phyloP scores from a whole-genome alignment of 2,888 invertebrate genomes.

The Timema cristinae region DNA sequence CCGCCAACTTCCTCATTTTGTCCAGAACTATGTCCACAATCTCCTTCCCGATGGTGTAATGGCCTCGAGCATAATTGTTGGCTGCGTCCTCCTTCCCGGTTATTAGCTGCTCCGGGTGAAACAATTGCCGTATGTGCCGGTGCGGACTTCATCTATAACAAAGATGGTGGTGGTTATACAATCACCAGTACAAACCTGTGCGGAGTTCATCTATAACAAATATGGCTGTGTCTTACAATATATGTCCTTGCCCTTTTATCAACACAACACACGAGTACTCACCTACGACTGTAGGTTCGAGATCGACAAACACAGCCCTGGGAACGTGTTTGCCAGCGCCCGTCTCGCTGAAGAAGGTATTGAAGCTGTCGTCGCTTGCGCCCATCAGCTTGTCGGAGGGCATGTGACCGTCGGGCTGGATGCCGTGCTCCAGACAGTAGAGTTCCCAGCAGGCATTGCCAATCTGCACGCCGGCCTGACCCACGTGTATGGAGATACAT shows the following conservation, averaged over 20 bases:
- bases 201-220: neutral
- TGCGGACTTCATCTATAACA: constrained; percentile 1
- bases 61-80: constrained; percentile 87
- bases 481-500: constrained; percentile 47
- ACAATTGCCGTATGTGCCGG: constrained; percentile 5
- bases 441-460: constrained; percentile 44
- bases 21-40: constrained; percentile 54
- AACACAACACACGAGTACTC: constrained; percentile 30
- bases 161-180: neutral
- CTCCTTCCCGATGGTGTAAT: constrained; percentile 61
- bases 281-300: neutral
- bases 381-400: constrained; percentile 1
- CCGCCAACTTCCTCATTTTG: constrained; percentile 52
- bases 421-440: constrained; percentile 44
- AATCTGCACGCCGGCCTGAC: constrained; percentile 46
- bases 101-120: constrained; percentile 6
- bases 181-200: neutral
- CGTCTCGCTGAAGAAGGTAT: constrained; percentile 74
- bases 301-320: neutral
- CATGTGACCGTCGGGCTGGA: constrained; percentile 39
- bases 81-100: constrained; percentile 86
- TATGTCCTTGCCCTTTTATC: neutral
- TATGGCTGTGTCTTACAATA: neutral
- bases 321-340: constrained; percentile 4
- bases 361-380: constrained; percentile 55